phyloP scores from a whole-genome alignment of 2,113 vertebrate species.

The Thunnus thynnus region DNA sequence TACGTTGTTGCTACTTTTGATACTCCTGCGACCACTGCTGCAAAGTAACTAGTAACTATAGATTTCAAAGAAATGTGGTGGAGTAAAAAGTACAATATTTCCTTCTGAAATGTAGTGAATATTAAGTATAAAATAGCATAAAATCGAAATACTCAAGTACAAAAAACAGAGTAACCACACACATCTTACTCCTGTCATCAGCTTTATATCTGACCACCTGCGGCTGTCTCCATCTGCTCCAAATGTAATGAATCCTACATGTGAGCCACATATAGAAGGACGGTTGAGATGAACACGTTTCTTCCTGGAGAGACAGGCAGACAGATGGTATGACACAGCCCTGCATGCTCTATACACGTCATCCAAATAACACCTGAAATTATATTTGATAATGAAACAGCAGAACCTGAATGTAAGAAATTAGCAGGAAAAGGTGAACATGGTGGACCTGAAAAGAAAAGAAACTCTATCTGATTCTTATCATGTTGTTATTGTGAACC shows the following conservation, averaged over 20 bases:
- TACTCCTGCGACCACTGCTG: too few species aligned
- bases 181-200: slow-evolving; percentile 1
- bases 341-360: slow-evolving; percentile 23
- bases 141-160: neutral
- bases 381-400: neutral
- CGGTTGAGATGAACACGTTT: slow-evolving; percentile 18
- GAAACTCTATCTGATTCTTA: neutral
- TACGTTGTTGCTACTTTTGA: too few species aligned
- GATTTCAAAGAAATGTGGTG: too few species aligned
- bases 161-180: neutral
- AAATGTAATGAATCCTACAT: slow-evolving; percentile 25
- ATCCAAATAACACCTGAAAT: slow-evolving; percentile 23
- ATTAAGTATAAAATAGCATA: neutral
- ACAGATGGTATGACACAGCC: slow-evolving; percentile 54
- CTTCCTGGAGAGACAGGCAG: slow-evolving; percentile 9
- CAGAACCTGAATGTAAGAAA: neutral
- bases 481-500: slow-evolving; percentile 7
- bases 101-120: neutral
- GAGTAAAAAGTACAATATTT: neutral
- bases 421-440: neutral
- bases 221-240: slow-evolving; percentile 39
- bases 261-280: slow-evolving; percentile 23
- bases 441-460: neutral
- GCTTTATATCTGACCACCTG: slow-evolving; percentile 30
- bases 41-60: too few species aligned